Evolutionary conservation across 2,797 vertebrate species (phyloP), one percentile per base, ranked within the genome.

Genomic region (Falco biarmicus): DNA sequence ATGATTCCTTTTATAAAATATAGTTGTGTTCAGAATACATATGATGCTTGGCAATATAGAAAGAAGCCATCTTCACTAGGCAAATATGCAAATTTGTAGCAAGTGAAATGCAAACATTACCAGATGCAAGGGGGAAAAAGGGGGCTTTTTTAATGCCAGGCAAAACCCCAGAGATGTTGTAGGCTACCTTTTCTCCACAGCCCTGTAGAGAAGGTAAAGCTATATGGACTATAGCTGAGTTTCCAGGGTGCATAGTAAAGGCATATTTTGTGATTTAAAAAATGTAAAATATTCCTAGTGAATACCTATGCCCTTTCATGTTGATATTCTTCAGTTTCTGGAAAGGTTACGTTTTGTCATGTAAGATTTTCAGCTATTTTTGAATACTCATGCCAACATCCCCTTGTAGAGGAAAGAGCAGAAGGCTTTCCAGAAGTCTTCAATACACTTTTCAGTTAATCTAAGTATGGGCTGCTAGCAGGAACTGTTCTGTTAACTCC

Each of bases 111-210:
- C 4, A 78, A 70, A 51, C 8, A 50, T 65, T 74, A 37, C 3
- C 16, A 66, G 19, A 34, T 47, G 25, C 2, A 5, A 5, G 16
- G 10, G 6, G 5, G 9, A 1, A 13, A 9, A 39, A 26, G 3
- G 7, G 2, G 5, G 3, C 2, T 8, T 28, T 29, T 53, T 32
- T 81, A 2, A 64, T 31, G 20, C 10, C 24, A 29, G 9, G 3
- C 24, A 63, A 68, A 61, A 31, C 16, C 22, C 8, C 14, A 13
- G 31, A n/a, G 5, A 25, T 37, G 7, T 50, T 29, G 61, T 19
- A 66, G 25, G 13, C 15, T n/a, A 54, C 13, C 11, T 51, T 61
- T 61, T 41, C 54, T 87, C 14, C 31, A 34, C 26, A 69, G 7
- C 14, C 18, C 24, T 9, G 2, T 21, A 75, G 25, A 59, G 47